These are phyloP conservation scores for Mustelus asterias DNA, from an alignment of 2,113 vertebrate genomes.

Conservation along the genomic window DNA sequence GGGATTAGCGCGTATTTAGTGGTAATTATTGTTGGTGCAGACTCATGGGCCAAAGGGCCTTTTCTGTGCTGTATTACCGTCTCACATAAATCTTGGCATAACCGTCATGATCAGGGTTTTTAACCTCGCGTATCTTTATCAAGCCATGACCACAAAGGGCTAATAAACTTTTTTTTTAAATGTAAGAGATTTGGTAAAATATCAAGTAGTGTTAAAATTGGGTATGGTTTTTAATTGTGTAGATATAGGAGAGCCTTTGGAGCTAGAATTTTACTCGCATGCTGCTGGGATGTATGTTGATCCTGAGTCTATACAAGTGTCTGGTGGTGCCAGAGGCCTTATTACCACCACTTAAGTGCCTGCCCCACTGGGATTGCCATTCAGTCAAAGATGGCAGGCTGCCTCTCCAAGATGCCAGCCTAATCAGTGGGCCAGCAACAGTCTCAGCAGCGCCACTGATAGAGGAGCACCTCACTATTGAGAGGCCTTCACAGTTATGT, in stretches of 20 bases:
- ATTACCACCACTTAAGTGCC: too few species aligned
- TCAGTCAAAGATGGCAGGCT: too few species aligned
- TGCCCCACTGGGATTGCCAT: too few species aligned
- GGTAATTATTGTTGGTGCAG: too few species aligned
- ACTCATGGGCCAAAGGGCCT: too few species aligned
- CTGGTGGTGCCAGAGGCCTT: too few species aligned
- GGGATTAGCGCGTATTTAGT: too few species aligned
- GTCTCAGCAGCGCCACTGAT: background rate
- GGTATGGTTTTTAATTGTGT: background rate
- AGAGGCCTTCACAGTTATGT: background rate
- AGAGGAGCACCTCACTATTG: background rate
- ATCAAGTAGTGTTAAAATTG: background rate
- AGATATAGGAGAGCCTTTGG: background rate
- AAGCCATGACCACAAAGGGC: background rate
- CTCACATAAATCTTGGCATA: background rate
- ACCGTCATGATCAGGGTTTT: background rate
- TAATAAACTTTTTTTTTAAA: background rate
- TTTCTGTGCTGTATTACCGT: too few species aligned
- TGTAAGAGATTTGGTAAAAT: background rate
- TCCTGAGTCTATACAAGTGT: too few species aligned
- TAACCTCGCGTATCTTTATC: background rate
- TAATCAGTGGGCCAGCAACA: background rate
- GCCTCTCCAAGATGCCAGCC: too few species aligned
- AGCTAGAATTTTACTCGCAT: too few species aligned
- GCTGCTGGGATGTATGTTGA: too few species aligned